phyloP scores from a whole-genome alignment of 2,113 vertebrate genomes.

The Emydura subglobosa region DNA sequence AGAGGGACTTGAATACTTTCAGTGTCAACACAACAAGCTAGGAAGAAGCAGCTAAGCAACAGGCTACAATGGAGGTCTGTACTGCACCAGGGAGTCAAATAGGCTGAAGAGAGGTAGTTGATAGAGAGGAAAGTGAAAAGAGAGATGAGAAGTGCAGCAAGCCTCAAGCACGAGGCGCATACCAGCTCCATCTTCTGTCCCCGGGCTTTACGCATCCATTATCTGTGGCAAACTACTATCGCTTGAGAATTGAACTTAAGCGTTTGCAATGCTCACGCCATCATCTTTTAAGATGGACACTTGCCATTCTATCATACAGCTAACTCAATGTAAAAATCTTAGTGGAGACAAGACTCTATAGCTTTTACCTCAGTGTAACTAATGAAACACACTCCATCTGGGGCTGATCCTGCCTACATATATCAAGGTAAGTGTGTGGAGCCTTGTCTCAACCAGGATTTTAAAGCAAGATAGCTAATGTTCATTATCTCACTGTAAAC shows the following conservation, averaged over 20 bases:
- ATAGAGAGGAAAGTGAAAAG: background rate
- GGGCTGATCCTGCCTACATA: background rate
- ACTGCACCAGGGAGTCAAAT: background rate
- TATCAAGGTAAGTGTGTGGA: background rate
- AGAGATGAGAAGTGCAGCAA: background rate
- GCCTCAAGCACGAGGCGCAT: background rate
- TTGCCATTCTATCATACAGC: background rate
- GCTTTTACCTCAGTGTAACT: no score
- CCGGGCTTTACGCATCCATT: background rate
- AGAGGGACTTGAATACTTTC: no score
- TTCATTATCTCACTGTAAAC: background rate
- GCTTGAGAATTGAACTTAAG: background rate
- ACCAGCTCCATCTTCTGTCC: background rate
- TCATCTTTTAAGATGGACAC: background rate
- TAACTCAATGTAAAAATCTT: background rate
- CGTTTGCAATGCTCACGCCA: background rate
- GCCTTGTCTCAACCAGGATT: background rate
- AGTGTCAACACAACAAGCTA: no score
- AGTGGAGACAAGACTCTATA: no score
- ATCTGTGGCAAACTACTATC: background rate
- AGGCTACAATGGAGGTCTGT: background rate
- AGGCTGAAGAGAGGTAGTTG: background rate
- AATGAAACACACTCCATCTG: background rate
- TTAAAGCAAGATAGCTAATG: background rate
- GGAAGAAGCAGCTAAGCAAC: background rate